phyloP scores from a whole-genome alignment of 2,113 vertebrate species.

The Tetrao urogallus region DNA sequence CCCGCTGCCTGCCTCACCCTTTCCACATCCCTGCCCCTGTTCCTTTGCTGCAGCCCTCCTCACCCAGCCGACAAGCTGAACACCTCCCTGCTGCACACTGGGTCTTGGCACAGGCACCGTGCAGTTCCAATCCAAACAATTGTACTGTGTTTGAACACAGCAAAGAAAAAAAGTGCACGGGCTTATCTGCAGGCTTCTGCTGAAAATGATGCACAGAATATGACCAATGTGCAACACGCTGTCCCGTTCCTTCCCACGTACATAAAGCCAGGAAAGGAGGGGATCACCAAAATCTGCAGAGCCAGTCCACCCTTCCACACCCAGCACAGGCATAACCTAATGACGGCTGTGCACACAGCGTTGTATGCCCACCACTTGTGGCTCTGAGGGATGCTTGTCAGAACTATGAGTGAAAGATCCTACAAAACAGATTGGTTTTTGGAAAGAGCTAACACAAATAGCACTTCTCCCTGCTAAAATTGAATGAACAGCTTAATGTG shows the following conservation, averaged over 20 bases:
- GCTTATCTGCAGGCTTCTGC: neutral
- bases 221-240: neutral
- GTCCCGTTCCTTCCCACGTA: fast-evolving
- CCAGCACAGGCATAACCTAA: neutral
- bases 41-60: neutral
- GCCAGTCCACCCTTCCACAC: neutral
- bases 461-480: neutral
- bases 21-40: fast-evolving
- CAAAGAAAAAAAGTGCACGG: neutral
- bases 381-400: neutral
- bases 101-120: fast-evolving
- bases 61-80: fast-evolving
- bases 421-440: neutral
- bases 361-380: fast-evolving
- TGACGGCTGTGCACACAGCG: neutral
- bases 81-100: neutral
- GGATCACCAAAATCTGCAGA: neutral
- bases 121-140: neutral
- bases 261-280: neutral
- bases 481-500: neutral
- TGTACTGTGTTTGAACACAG: fast-evolving
- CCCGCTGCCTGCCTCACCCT: neutral
- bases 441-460: neutral
- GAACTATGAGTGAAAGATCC: neutral
- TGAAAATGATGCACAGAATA: neutral